Evolutionary conservation across 2,888 invertebrate genomes (phyloP), one percentile per base, ranked within the genome.

Genomic region (Caenorhabditis sp.): DNA sequence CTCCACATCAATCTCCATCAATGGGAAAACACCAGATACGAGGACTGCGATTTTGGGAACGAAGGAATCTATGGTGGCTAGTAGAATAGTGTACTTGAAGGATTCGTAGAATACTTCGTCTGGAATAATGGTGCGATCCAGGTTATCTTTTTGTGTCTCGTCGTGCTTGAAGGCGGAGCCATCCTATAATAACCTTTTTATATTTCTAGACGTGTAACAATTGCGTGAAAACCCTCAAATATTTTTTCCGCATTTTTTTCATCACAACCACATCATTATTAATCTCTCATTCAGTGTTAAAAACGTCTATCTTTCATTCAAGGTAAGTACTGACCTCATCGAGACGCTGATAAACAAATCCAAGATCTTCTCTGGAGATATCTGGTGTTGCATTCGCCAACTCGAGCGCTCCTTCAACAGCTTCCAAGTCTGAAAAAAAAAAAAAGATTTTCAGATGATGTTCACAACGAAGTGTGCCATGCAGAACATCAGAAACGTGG

Each of bases 401-500:
- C 19, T 31, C 59, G 8, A 70, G 26, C 1, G 59, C 66, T 12
- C 16, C 38, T 14, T 73, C 66, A 35, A 47, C 14, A 14, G 16
- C 49, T 19, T 96, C 54, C 95, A 95, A 12, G 22, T 26, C 54
- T 63, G 35, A 28, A 59, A 68, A 51, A 28, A 31, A 41, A 2
- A 47, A 51, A 28, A 31, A 41, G 7, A 47, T n/a, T 64, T 74
- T 70, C 47, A 79, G 79, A 79, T 41, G 70, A 79, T 79, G 79
- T 79, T 79, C 70, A 79, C 79, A 56, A 54, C 63, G 19, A 58
- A 54, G 26, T 73, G 72, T 16, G 47, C 72, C 35, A 59, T 80
- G 61, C 64, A 64, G 22, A 77, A 79, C 72, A 73, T 96, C 54
- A 95, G 95, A 93, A 95, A 95, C 93, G 95, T 96, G 56, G 95